Evolutionary conservation across 2,888 invertebrate genomes (phyloP).

Genomic region (Andrena camellia): DNA sequence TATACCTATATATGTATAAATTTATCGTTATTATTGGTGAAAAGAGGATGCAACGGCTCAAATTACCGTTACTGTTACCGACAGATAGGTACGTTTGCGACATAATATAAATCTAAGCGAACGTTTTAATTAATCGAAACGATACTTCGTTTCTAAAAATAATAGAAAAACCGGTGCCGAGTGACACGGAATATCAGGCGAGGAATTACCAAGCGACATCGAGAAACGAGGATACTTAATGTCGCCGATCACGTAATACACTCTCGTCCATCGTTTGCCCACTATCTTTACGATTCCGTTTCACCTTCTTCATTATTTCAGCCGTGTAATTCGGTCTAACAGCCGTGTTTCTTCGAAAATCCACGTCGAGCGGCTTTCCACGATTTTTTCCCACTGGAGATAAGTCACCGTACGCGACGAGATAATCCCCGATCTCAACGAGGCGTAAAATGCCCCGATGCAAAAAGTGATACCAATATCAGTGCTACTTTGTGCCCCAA

Average conservation of each 20-base stretch:
- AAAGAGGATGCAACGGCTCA: neutral
- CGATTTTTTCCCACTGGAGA: neutral
- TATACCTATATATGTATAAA: no score
- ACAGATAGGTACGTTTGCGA: no score
- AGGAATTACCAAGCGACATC: slow-evolving; percentile 33
- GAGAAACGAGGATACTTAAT: slow-evolving; percentile 50
- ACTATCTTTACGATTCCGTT: slow-evolving; percentile 42
- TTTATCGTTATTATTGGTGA: no score
- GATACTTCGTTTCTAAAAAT: slow-evolving; percentile 26
- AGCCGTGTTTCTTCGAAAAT: slow-evolving; percentile 14
- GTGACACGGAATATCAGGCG: slow-evolving; percentile 39
- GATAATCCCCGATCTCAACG: neutral
- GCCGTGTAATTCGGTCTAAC: slow-evolving; percentile 50
- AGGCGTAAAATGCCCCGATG: neutral
- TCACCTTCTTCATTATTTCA: slow-evolving; percentile 31
- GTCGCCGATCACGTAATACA: slow-evolving; percentile 40
- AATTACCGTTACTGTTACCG: neutral
- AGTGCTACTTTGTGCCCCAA: neutral
- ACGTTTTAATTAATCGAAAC: slow-evolving; percentile 16
- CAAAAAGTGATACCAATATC: neutral
- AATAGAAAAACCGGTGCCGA: slow-evolving; percentile 5
- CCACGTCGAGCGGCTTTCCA: neutral
- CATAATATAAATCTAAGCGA: neutral
- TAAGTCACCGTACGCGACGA: neutral
- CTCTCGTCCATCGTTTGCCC: slow-evolving; percentile 24